phyloP scores from a whole-genome alignment of 1,140 invertebrate species.

The Hycleus cichorii region DNA sequence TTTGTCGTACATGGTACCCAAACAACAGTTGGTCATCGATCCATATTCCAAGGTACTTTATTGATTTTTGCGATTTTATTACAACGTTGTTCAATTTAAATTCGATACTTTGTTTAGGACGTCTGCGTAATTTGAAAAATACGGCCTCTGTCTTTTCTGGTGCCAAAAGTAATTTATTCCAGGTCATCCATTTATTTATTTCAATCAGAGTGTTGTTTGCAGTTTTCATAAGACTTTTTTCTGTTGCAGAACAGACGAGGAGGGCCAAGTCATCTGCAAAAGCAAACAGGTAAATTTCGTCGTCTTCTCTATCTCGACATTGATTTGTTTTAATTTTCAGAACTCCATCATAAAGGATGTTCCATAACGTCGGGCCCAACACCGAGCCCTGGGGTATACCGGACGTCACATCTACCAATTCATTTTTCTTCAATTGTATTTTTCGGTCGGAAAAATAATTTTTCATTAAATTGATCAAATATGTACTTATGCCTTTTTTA shows the following conservation, averaged over 20 bases:
- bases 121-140: not conserved
- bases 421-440: not conserved
- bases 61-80: conserved; percentile 3
- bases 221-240: conserved; percentile 5
- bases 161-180: conserved; percentile 20
- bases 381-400: conserved; percentile 38
- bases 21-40: not conserved
- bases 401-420: conserved; percentile 9
- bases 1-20: conserved; percentile 9
- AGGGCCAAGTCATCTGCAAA: conserved; percentile 32
- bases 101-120: conserved; percentile 1
- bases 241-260: not conserved
- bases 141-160: conserved; percentile 27
- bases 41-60: conserved; percentile 23
- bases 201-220: not conserved
- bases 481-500: not conserved
- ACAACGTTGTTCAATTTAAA: not conserved
- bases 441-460: conserved; percentile 8
- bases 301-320: conserved; percentile 12
- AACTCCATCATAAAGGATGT: conserved; percentile 29
- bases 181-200: not conserved
- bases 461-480: conserved; percentile 4
- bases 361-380: conserved; percentile 23
- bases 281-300: conserved; percentile 8
- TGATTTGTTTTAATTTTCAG: conserved; percentile 17